Evolutionary conservation across 2,888 invertebrate genomes (phyloP).

Genomic region (Agrochola circellaris): DNA sequence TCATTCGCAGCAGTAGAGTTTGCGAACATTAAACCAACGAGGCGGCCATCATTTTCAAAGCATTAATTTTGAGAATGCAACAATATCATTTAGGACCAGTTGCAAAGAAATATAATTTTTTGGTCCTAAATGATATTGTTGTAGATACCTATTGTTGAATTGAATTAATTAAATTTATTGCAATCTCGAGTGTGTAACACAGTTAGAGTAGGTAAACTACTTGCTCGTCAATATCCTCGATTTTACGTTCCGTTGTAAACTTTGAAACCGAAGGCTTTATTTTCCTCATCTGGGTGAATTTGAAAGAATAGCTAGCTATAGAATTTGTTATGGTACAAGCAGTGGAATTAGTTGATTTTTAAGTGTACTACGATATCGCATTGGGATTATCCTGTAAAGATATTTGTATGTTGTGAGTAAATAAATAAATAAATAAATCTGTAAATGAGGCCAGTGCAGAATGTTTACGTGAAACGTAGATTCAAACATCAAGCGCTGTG

Average conservation of each 20-base stretch:
- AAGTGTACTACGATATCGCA: too few relatives aligned
- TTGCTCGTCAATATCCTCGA: conserved; percentile 1
- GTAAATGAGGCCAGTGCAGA: conserved; percentile 31
- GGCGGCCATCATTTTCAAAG: not conserved
- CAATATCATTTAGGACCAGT: not conserved
- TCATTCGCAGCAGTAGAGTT: too few relatives aligned
- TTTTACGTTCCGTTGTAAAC: not conserved
- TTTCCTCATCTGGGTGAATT: conserved; percentile 20
- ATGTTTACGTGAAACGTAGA: conserved; percentile 42
- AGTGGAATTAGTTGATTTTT: too few relatives aligned
- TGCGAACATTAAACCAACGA: too few relatives aligned
- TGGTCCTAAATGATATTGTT: too few relatives aligned
- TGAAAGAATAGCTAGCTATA: too few relatives aligned
- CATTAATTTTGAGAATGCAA: not conserved
- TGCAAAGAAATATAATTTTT: too few relatives aligned
- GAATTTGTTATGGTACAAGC: too few relatives aligned
- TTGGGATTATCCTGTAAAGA: too few relatives aligned
- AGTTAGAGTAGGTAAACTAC: not conserved
- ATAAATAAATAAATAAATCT: too few relatives aligned
- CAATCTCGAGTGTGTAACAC: conserved; percentile 4
- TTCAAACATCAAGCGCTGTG: conserved; percentile 48
- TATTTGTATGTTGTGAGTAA: too few relatives aligned
- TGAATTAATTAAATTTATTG: not conserved
- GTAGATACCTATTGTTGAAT: not conserved
- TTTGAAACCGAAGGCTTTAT: conserved; percentile 12